Base-by-base conservation (phyloP, 2,888 invertebrate genomes). In the Cristatella mucedo region DNA sequence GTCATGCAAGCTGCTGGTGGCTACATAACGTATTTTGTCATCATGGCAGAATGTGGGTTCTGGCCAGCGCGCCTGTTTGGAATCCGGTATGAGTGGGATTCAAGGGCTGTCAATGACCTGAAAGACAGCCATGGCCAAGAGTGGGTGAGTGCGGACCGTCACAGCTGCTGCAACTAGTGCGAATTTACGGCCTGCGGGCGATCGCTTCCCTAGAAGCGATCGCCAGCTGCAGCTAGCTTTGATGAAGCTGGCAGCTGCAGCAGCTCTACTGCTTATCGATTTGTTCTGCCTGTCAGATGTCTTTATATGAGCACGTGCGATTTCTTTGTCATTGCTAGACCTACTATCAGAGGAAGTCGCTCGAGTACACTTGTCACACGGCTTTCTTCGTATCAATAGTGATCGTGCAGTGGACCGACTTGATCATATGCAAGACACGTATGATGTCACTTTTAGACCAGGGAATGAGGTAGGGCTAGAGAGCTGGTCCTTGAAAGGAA, bases 1-100 rank as follows among this genome's bases (percentile, higher is more conserved):
- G 89, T 91, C 86, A 91, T 93, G 69, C 91, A 93, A 74, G 91
- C 91, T 37, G 85, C 86, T 19, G 91, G 91, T 49, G 93, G 91
- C 29, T 93, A 91, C 80, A 93, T 89, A 73, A 84, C 87, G 40
- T 93, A 93, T 74, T 89, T 91, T 69, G 87, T 91, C 54, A 91
- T 93, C 65, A 86, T 91, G 89, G 89, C 86, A 73, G 89, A 91
- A 67, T 91, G 91, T 68, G 91, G 91, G 54, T 93, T 93, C 74
- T 72, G 83, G 60, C 89, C 89, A 2, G 61, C 72, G 61, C 73
- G 74, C 56, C 74, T 93, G 54, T 82, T 87, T 67, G 89, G 91
- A 49, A 82, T 91, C 61, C 77, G 91, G 63, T 84, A 84, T 69
- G 77, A 81, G 59, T 93, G 91, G 91, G 91, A 91, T 67, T 87